A percentile compares a stretch with the other conserved stretches of the same genome.
phyloP scores from a whole-genome alignment of 2,888 invertebrate species.

The Candidula unifasciata region DNA sequence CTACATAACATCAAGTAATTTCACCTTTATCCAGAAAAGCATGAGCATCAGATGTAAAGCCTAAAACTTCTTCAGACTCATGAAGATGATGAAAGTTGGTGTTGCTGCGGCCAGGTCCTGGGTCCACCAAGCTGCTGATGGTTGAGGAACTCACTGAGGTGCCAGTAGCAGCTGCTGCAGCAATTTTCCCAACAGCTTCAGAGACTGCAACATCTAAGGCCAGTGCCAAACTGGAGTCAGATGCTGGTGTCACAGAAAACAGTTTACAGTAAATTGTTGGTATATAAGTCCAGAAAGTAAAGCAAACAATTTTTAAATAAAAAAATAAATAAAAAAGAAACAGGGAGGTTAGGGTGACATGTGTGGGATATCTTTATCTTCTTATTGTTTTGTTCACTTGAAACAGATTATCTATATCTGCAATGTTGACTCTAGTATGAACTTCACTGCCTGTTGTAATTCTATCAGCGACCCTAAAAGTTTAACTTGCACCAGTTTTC shows the following conservation, averaged over 20 bases:
- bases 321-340: too few species aligned
- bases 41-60: constrained; percentile 33
- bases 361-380: too few species aligned
- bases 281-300: too few species aligned
- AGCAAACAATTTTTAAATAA: too few species aligned
- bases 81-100: constrained; percentile 28
- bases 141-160: background rate
- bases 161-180: constrained; percentile 20
- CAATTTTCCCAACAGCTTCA: constrained; percentile 29
- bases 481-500: too few species aligned
- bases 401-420: too few species aligned
- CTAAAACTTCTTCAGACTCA: constrained; percentile 37
- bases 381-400: too few species aligned
- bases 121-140: background rate
- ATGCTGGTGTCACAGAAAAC: background rate
- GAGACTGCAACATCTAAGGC: constrained; percentile 43
- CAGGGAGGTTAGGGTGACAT: too few species aligned
- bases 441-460: too few species aligned
- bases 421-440: too few species aligned
- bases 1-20: background rate
- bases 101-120: constrained; percentile 4
- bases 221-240: constrained; percentile 22
- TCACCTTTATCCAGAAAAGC: constrained; percentile 39
- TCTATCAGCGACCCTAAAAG: too few species aligned
- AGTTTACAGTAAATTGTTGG: too few species aligned